phyloP scores from a whole-genome alignment of 2,797 vertebrate genomes.

The Pogonophryne albipinna region DNA sequence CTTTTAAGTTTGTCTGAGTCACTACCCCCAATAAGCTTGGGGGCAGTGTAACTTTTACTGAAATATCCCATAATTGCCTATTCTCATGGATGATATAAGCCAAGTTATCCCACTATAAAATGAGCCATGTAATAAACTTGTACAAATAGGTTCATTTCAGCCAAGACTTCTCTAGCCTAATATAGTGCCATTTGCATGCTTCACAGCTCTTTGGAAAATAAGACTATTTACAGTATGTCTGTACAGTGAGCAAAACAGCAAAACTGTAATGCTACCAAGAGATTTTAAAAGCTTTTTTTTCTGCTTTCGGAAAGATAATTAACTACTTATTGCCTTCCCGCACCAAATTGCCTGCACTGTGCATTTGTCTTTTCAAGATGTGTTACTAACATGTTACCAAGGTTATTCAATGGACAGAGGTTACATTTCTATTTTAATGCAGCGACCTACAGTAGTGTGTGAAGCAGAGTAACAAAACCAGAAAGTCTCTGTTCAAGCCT shows the following conservation, averaged over 20 bases:
- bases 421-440: not conserved
- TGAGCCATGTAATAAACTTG: slow-evolving; percentile 80
- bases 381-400: slow-evolving; percentile 12
- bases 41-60: slow-evolving; percentile 68
- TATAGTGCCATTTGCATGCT: slow-evolving; percentile 72
- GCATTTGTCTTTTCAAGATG: slow-evolving; percentile 10
- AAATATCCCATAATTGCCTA: slow-evolving; percentile 80
- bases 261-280: slow-evolving; percentile 16
- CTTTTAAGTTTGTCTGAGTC: slow-evolving; percentile 80
- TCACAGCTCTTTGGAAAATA: slow-evolving; percentile 67
- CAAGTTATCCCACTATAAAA: slow-evolving; percentile 78
- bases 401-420: slow-evolving; percentile 28
- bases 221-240: slow-evolving; percentile 56
- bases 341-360: not conserved
- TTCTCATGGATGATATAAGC: slow-evolving; percentile 77
- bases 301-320: slow-evolving; percentile 43
- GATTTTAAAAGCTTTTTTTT: slow-evolving; percentile 21
- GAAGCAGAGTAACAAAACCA: slow-evolving; percentile 13
- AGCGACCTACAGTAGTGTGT: not conserved
- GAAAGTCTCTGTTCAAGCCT: slow-evolving; percentile 25
- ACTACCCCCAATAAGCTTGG: slow-evolving; percentile 76
- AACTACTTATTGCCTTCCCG: slow-evolving; percentile 27
- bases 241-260: slow-evolving; percentile 45
- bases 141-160: slow-evolving; percentile 70
- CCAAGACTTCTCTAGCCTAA: slow-evolving; percentile 57